Evolutionary conservation across 2,113 vertebrate genomes (phyloP).

Genomic region (Varanus salvator): DNA sequence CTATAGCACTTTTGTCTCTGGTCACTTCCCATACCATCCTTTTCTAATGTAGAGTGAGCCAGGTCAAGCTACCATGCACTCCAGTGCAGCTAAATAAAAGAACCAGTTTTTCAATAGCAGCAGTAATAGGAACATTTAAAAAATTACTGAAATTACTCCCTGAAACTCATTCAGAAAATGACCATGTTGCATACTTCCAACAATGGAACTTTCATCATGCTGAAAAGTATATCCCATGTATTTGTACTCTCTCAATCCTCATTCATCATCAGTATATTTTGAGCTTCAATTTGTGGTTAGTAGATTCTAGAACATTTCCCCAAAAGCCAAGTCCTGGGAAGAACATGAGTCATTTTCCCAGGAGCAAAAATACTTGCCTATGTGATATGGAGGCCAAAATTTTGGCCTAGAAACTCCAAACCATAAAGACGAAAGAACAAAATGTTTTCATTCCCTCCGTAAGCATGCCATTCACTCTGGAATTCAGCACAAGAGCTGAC

Average conservation of each 20-base stretch:
- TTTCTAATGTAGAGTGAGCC: background rate
- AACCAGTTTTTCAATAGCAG: background rate
- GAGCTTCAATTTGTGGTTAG: conserved; percentile 30
- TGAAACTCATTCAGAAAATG: background rate
- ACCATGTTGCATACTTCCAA: background rate
- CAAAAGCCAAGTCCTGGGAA: conserved; percentile 62
- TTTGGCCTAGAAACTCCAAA: conserved; percentile 55
- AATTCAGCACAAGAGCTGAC: conserved; percentile 43
- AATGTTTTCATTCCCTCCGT: conserved; percentile 56
- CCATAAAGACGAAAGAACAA: conserved; percentile 61
- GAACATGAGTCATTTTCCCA: conserved; percentile 56
- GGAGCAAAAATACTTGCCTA: conserved; percentile 52
- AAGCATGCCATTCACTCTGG: conserved; percentile 37
- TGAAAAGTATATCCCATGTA: background rate
- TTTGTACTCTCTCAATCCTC: conserved; percentile 1
- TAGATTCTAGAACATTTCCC: conserved; percentile 40
- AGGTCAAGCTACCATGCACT: background rate
- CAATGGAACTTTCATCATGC: background rate
- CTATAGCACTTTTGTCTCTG: background rate
- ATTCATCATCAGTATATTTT: background rate
- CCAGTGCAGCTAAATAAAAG: background rate
- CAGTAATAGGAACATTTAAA: background rate
- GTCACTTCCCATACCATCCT: background rate
- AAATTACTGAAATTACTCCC: background rate
- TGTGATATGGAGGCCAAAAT: conserved; percentile 59